phyloP scores from a whole-genome alignment of 2,113 vertebrate species.

The Myxocyprinus asiaticus region DNA sequence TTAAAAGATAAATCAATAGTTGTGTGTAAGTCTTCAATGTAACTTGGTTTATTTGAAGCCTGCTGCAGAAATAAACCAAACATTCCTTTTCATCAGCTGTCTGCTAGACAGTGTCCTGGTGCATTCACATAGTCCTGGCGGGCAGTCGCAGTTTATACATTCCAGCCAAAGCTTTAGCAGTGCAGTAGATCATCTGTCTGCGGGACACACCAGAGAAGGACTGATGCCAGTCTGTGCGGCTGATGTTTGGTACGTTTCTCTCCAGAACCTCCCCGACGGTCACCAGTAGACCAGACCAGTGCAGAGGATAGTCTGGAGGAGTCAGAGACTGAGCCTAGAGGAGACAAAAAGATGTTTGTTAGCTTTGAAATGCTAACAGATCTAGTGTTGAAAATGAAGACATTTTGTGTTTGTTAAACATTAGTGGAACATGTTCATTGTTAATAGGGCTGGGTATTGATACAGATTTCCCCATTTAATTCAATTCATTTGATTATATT shows the following conservation, averaged over 20 bases:
- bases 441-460: too few species aligned
- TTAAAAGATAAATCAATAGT: neutral
- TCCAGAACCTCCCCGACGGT: constrained; percentile 93
- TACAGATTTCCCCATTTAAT: too few species aligned
- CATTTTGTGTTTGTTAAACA: too few species aligned
- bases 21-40: neutral
- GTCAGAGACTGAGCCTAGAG: constrained; percentile 88
- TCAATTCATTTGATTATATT: too few species aligned
- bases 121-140: constrained; percentile 79
- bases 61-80: neutral
- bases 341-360: neutral
- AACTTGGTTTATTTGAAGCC: neutral
- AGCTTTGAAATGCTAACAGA: too few species aligned
- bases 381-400: too few species aligned
- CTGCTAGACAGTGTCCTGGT: too few species aligned
- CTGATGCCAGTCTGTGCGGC: constrained; percentile 86
- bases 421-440: too few species aligned
- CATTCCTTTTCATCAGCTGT: too few species aligned
- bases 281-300: constrained; percentile 92
- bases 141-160: constrained; percentile 89
- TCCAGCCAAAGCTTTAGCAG: constrained; percentile 88
- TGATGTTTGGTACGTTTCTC: constrained; percentile 79
- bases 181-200: constrained; percentile 88
- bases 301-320: constrained; percentile 89
- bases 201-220: constrained; percentile 88